Conservation (phyloP, 2,797 vertebrate genomes). For the Capromys pilorides region DNA sequence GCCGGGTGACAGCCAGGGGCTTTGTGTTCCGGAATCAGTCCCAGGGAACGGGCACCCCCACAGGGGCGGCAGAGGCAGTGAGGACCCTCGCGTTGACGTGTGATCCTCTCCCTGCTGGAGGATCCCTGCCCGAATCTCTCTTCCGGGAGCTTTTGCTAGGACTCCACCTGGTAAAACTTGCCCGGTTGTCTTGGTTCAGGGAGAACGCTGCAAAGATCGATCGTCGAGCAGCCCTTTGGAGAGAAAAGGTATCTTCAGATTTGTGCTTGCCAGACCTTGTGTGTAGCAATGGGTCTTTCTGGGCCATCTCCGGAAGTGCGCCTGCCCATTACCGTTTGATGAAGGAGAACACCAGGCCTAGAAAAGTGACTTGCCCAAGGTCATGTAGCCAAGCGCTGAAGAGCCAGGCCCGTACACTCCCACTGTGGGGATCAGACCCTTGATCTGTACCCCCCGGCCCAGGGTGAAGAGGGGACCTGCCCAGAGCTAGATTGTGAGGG, state of each 20-base stretch:
- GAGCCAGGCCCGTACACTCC: background rate
- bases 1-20: conserved; percentile 7
- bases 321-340: background rate
- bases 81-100: background rate
- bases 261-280: background rate
- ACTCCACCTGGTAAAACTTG: background rate
- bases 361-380: conserved; percentile 42
- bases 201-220: background rate
- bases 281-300: background rate
- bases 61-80: background rate
- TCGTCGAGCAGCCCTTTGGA: background rate
- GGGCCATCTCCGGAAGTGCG: background rate
- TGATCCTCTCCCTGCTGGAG: background rate
- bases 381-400: conserved; percentile 17
- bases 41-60: background rate
- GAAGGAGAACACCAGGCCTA: conserved; percentile 41
- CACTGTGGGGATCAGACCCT: background rate
- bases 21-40: conserved; percentile 15
- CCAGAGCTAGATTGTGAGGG: background rate
- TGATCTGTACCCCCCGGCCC: fast-evolving
- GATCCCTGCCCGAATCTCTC: background rate
- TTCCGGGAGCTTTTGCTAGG: background rate
- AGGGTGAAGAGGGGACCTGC: background rate
- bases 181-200: background rate
- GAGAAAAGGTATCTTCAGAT: background rate